Percentiles rank a stretch among this genome's conserved stretches.
These are phyloP conservation scores for Ceyx melanurus DNA, from an alignment of 2,113 vertebrate genomes.

Conservation along the genomic window DNA sequence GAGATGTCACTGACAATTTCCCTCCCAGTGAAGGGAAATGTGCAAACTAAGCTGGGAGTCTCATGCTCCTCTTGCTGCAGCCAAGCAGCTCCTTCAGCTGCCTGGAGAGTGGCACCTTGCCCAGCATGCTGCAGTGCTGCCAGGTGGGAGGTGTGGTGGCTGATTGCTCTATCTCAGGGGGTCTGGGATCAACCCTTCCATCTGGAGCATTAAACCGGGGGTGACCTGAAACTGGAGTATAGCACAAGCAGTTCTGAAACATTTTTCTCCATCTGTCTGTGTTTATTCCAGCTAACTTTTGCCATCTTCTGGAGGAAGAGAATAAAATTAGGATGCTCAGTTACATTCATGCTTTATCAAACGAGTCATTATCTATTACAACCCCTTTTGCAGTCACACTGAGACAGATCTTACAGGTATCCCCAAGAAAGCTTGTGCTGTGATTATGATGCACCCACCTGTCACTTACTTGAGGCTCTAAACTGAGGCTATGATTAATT, in stretches of 20 bases:
- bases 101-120: not conserved
- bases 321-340: not conserved
- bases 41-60: not conserved
- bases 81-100: not conserved
- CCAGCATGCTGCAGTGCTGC: not conserved
- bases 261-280: not conserved
- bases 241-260: not conserved
- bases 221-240: not conserved
- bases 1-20: not conserved
- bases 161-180: not conserved
- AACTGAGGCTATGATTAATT: not conserved
- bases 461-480: not conserved
- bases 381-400: not conserved
- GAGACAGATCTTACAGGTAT: not conserved
- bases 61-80: not conserved
- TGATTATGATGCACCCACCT: not conserved
- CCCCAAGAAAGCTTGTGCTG: not conserved
- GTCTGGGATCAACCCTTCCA: not conserved
- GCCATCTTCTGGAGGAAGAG: conserved; percentile 60
- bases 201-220: not conserved
- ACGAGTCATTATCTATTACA: not conserved
- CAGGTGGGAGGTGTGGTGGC: not conserved
- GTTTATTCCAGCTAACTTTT: conserved; percentile 34
- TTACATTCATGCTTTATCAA: not conserved
- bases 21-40: not conserved